These are phyloP conservation scores for Drosophila anceps DNA, from an alignment of 2,888 invertebrate genomes.

Conservation along the genomic window DNA sequence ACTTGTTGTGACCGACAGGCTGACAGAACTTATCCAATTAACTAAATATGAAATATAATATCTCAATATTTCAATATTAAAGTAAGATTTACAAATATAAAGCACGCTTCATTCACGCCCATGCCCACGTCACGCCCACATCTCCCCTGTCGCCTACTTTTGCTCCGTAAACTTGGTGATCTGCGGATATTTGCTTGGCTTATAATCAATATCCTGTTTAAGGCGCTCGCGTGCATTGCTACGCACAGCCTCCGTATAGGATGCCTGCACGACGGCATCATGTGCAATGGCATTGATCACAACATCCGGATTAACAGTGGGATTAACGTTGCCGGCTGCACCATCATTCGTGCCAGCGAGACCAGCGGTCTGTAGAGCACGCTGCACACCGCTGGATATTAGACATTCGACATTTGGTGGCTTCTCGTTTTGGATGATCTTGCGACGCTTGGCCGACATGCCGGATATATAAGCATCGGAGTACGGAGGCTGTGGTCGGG, in stretches of 20 bases:
- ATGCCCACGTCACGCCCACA: background rate
- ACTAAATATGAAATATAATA: slow-evolving; percentile 71
- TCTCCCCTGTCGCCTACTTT: slow-evolving; percentile 54
- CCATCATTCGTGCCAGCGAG: slow-evolving; percentile 51
- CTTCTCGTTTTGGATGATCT: slow-evolving; percentile 87
- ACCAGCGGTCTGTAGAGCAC: slow-evolving; percentile 81
- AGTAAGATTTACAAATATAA: slow-evolving; percentile 74
- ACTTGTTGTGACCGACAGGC: slow-evolving; percentile 30
- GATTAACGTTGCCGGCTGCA: slow-evolving; percentile 53
- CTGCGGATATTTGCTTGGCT: slow-evolving; percentile 84
- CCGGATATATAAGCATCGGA: slow-evolving; percentile 96
- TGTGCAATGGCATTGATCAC: slow-evolving; percentile 81
- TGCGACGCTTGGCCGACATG: slow-evolving; percentile 95
- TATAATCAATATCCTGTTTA: slow-evolving; percentile 83
- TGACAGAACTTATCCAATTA: slow-evolving; percentile 67
- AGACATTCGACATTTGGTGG: slow-evolving; percentile 81
- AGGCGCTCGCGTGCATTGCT: slow-evolving; percentile 82
- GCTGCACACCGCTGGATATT: slow-evolving; percentile 83
- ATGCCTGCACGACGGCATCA: slow-evolving; percentile 82
- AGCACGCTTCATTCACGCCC: slow-evolving; percentile 17
- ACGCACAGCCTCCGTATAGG: slow-evolving; percentile 84
- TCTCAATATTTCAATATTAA: slow-evolving; percentile 57
- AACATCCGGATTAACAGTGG: slow-evolving; percentile 69
- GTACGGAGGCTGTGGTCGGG: slow-evolving; percentile 87
- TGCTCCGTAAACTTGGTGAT: slow-evolving; percentile 84